These are phyloP conservation scores for Grapholita molesta DNA, from an alignment of 1,140 invertebrate genomes.

Conservation along the genomic window DNA sequence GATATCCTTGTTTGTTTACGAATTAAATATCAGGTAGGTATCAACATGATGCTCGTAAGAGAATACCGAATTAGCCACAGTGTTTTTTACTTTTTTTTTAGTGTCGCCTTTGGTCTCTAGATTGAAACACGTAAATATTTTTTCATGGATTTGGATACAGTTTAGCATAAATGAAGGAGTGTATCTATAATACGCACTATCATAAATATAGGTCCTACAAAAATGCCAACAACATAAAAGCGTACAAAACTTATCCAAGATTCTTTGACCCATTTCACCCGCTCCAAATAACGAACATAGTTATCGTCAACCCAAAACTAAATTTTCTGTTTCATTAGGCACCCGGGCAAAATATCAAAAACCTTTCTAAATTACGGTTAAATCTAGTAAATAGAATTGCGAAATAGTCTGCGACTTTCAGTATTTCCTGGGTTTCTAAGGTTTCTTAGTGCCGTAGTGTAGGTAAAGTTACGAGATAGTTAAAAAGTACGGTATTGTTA, in stretches of 20 bases:
- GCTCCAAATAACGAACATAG: conserved; percentile 26
- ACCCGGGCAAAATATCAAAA: background rate
- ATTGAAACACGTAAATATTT: background rate
- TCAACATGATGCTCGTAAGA: background rate
- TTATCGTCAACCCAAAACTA: conserved; percentile 27
- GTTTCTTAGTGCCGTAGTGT: background rate
- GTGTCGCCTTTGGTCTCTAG: background rate
- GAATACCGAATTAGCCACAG: background rate
- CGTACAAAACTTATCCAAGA: background rate
- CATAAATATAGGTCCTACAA: background rate
- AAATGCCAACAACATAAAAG: background rate
- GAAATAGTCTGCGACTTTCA: conserved; percentile 19
- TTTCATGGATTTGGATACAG: background rate
- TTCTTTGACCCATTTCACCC: background rate
- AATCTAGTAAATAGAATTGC: background rate
- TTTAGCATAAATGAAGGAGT: background rate
- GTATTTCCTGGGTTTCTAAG: background rate
- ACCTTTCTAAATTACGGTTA: background rate
- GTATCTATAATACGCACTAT: background rate
- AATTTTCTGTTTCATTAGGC: conserved; percentile 29
- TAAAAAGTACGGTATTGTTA: conserved; percentile 35
- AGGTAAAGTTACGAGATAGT: conserved; percentile 14
- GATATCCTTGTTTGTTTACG: background rate
- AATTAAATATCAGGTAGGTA: background rate
- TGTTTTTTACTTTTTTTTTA: background rate